Evolutionary conservation across 2,888 invertebrate species (phyloP).

Genomic region (Helicoverpa assulta): DNA sequence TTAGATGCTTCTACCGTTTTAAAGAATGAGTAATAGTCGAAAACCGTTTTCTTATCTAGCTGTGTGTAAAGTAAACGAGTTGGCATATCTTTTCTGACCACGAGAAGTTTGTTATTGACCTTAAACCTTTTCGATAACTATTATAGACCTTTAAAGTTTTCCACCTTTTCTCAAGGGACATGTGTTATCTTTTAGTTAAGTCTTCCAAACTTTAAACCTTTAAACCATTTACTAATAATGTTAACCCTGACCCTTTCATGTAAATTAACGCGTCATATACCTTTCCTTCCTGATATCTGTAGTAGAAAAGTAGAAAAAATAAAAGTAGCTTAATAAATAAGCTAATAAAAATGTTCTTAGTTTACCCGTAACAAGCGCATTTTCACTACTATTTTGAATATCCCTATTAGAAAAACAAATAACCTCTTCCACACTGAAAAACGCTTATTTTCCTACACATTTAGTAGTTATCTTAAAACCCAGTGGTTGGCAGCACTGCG

Average conservation of each 20-base stretch:
- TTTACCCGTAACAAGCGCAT: too few relatives aligned
- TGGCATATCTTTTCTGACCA: neutral
- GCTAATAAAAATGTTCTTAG: too few relatives aligned
- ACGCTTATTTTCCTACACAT: neutral
- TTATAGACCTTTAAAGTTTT: neutral
- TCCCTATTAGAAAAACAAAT: too few relatives aligned
- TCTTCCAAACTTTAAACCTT: neutral
- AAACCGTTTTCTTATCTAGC: neutral
- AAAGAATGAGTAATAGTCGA: neutral
- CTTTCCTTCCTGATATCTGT: too few relatives aligned
- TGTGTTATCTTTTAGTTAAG: neutral
- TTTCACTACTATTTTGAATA: too few relatives aligned
- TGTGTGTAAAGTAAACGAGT: too few relatives aligned
- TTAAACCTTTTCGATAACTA: neutral
- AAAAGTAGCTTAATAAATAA: too few relatives aligned
- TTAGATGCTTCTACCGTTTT: neutral
- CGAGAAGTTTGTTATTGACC: neutral
- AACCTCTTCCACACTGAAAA: neutral
- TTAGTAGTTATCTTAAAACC: neutral
- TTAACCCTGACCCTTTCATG: neutral
- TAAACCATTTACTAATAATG: neutral
- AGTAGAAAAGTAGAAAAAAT: too few relatives aligned
- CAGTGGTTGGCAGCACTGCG: conserved; percentile 51
- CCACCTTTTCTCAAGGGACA: neutral
- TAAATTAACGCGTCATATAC: neutral